A percentile compares a stretch with the other conserved stretches of the same genome.
phyloP scores from a whole-genome alignment of 2,113 vertebrate genomes.

The Anolis carolinensis region DNA sequence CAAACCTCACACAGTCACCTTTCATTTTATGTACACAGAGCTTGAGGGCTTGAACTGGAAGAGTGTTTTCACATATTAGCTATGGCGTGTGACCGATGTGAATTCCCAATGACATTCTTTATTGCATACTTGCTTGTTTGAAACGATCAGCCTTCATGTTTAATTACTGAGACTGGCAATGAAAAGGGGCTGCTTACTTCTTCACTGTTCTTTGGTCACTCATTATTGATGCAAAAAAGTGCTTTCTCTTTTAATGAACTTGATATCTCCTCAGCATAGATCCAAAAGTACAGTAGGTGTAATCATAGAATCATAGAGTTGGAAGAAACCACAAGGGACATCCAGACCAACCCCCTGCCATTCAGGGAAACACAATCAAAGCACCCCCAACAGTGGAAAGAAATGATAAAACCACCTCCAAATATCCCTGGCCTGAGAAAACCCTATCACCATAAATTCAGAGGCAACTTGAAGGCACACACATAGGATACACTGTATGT shows the following conservation, averaged over 20 bases:
- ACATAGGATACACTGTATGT: too few species aligned
- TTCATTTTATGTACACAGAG: constrained; percentile 49
- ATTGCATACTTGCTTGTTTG: neutral
- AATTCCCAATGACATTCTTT: constrained; percentile 24
- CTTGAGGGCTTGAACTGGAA: constrained; percentile 39
- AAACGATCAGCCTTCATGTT: constrained; percentile 51
- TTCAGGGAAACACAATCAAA: too few species aligned
- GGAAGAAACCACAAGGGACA: too few species aligned
- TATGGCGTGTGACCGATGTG: constrained; percentile 22
- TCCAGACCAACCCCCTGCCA: too few species aligned
- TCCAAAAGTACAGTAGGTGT: neutral
- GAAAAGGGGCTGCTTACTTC: constrained; percentile 27
- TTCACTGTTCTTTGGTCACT: constrained; percentile 43
- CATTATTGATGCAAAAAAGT: constrained; percentile 26
- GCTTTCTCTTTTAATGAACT: constrained; percentile 29
- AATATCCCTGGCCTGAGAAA: too few species aligned
- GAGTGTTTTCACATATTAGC: constrained; percentile 42
- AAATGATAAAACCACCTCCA: too few species aligned
- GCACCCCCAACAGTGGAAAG: too few species aligned
- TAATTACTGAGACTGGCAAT: constrained; percentile 44
- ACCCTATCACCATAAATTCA: too few species aligned
- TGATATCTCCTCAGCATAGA: constrained; percentile 25
- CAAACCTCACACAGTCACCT: constrained; percentile 3
- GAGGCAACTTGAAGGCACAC: too few species aligned
- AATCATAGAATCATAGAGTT: too few species aligned